Conservation (phyloP, 2,797 vertebrate species). For the Mareca penelope region DNA sequence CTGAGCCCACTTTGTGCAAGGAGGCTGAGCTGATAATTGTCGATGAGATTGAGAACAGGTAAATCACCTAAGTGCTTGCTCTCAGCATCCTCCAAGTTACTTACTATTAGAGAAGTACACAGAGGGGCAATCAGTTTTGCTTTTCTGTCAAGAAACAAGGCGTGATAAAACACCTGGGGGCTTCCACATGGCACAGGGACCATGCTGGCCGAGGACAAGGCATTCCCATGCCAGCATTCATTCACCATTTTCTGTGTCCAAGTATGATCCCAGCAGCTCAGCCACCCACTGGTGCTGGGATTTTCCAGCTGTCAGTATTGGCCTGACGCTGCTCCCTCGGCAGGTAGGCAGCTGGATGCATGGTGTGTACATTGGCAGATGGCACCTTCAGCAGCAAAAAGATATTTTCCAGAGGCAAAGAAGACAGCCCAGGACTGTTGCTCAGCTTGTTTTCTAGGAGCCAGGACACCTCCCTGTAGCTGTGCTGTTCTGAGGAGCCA, state of each 20-base stretch:
- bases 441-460: not conserved
- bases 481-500: not conserved
- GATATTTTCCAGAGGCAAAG: not conserved
- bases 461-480: not conserved
- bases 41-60: not conserved
- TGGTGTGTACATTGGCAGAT: not conserved
- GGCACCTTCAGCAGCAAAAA: not conserved
- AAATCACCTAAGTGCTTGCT: not conserved
- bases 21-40: not conserved
- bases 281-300: fast-evolving
- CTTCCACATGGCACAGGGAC: not conserved
- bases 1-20: not conserved
- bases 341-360: not conserved
- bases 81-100: not conserved
- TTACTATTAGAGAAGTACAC: not conserved
- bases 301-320: not conserved
- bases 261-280: not conserved
- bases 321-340: fast-evolving
- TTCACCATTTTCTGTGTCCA: not conserved
- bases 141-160: not conserved
- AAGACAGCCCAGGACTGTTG: not conserved
- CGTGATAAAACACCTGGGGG: not conserved
- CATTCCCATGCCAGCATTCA: fast-evolving
- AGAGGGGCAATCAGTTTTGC: not conserved
- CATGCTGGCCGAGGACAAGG: fast-evolving